Evolutionary conservation across 2,888 invertebrate genomes (phyloP).

Genomic region (Chymomyza procnemis): DNA sequence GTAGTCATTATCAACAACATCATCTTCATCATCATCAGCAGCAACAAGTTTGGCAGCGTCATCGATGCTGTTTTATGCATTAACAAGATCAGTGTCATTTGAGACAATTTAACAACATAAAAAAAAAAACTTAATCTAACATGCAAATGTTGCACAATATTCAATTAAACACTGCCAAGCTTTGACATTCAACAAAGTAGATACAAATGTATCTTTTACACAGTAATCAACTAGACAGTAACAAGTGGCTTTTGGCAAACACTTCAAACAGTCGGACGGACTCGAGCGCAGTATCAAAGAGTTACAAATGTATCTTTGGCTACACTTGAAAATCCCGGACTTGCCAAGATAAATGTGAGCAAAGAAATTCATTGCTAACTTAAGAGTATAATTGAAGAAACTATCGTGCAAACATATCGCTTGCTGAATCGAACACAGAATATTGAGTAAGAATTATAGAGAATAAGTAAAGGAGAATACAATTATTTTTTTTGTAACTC

Average conservation of each 20-base stretch:
- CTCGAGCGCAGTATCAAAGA: not conserved
- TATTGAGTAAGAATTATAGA: too few species aligned
- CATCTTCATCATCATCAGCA: not conserved
- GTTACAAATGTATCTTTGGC: conserved; percentile 1
- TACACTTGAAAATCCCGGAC: too few species aligned
- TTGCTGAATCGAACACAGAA: too few species aligned
- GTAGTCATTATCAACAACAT: conserved; percentile 5
- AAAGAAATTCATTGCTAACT: too few species aligned
- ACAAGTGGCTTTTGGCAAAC: not conserved
- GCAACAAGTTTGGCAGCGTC: conserved; percentile 7
- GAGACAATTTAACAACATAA: conserved; percentile 1
- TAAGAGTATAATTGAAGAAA: too few species aligned
- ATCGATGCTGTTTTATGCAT: conserved; percentile 5
- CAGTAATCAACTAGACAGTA: conserved; percentile 1
- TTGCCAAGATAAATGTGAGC: too few species aligned
- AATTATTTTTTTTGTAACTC: too few species aligned
- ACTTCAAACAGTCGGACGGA: not conserved
- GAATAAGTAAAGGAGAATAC: too few species aligned
- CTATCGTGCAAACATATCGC: too few species aligned
- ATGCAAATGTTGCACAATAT: conserved; percentile 10
- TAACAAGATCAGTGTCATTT: conserved; percentile 22
- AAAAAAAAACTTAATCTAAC: not conserved
- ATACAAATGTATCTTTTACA: not conserved
- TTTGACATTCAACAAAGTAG: not conserved
- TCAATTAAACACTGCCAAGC: conserved; percentile 1